Evolutionary conservation across 1,140 invertebrate species (phyloP).

Genomic region (Bombus confusus): DNA sequence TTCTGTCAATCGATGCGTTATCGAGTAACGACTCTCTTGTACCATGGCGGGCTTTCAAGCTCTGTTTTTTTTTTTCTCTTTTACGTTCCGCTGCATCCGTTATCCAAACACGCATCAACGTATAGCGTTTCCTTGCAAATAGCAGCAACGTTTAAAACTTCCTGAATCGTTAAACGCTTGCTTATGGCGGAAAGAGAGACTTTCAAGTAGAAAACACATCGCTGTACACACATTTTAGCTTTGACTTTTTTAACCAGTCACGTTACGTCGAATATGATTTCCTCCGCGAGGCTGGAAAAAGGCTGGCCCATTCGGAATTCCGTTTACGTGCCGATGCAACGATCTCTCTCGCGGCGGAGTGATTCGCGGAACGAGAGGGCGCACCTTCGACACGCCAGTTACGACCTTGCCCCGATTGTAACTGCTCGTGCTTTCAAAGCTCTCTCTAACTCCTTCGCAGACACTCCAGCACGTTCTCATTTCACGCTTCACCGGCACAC

Average conservation of each 20-base stretch:
- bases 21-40: not conserved
- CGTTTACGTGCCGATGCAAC: conserved; percentile 27
- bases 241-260: not conserved
- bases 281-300: not conserved
- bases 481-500: conserved; percentile 44
- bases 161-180: not conserved
- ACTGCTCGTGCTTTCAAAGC: conserved; percentile 58
- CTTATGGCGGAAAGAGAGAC: not conserved
- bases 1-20: conserved; percentile 24
- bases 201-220: not conserved
- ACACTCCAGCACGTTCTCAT: conserved; percentile 50
- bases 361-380: conserved; percentile 49
- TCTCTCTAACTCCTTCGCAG: conserved; percentile 41
- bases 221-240: not conserved
- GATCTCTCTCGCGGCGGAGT: conserved; percentile 26
- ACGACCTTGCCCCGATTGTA: conserved; percentile 67
- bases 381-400: conserved; percentile 64
- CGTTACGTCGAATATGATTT: not conserved
- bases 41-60: not conserved
- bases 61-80: not conserved
- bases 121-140: not conserved
- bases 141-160: not conserved
- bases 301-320: conserved; percentile 15
- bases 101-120: not conserved
- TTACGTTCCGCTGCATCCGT: not conserved